Percentiles rank a stretch among this genome's conserved stretches.
phyloP scores from a whole-genome alignment of 2,113 vertebrate genomes.

The Stomatorhinus ivindoensis region DNA sequence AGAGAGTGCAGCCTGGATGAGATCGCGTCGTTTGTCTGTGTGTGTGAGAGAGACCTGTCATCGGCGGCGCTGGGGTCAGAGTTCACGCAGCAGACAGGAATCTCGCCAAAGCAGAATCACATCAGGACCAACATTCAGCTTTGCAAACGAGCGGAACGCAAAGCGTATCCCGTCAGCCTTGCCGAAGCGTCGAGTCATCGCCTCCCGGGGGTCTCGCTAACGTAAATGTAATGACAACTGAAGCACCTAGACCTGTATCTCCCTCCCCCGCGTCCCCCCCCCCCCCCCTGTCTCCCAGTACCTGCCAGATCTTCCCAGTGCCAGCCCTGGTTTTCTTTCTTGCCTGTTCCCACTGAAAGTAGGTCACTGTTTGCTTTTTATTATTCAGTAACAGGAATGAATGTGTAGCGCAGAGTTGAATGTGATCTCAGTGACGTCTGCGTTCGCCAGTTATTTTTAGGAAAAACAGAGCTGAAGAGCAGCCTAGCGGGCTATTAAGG shows the following conservation, averaged over 20 bases:
- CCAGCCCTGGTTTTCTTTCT: slow-evolving; percentile 69
- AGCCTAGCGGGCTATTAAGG: background rate
- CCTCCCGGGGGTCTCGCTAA: background rate
- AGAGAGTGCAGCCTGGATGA: background rate
- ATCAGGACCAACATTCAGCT: background rate
- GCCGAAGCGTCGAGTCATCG: background rate
- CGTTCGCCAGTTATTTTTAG: slow-evolving; percentile 38
- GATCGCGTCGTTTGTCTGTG: background rate
- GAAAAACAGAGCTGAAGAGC: slow-evolving; percentile 29
- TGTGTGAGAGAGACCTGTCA: background rate
- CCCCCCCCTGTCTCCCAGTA: background rate
- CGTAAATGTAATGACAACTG: background rate
- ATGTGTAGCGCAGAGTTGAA: slow-evolving; percentile 46
- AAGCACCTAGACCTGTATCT: background rate
- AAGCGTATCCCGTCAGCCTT: background rate
- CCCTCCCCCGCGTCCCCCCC: background rate
- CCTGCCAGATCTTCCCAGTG: slow-evolving; percentile 2
- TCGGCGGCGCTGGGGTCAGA: background rate
- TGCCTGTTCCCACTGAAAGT: slow-evolving; percentile 80
- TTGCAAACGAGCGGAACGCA: background rate
- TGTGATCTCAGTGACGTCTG: slow-evolving; percentile 51
- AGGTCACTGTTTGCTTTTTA: slow-evolving; percentile 94
- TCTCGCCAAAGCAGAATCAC: background rate
- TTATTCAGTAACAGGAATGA: slow-evolving; percentile 81
- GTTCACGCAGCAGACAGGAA: background rate